Conservation (phyloP, 1,140 invertebrate genomes). For the Bombyx mori region DNA sequence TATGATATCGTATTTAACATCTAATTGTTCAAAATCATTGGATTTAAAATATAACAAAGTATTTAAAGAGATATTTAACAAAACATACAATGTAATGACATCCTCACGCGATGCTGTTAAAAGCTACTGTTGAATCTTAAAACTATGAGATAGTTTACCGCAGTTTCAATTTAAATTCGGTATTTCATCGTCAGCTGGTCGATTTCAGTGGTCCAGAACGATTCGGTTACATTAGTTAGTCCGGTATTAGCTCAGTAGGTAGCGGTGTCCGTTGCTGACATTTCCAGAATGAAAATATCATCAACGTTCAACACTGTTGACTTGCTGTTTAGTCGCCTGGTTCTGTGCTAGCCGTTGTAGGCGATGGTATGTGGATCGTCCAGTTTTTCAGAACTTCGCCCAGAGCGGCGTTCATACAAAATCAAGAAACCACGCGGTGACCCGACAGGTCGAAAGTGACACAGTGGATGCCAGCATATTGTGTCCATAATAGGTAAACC, state of each 20-base stretch:
- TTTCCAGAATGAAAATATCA: constrained; percentile 61
- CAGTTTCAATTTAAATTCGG: background rate
- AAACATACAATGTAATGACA: constrained; percentile 42
- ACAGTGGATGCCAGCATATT: constrained; percentile 62
- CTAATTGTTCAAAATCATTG: background rate
- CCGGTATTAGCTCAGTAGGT: constrained; percentile 42
- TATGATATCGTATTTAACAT: background rate
- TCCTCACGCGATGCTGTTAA: constrained; percentile 47
- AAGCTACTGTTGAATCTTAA: constrained; percentile 23
- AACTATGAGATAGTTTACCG: background rate
- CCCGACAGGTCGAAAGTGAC: constrained; percentile 60
- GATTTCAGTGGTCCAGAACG: constrained; percentile 41
- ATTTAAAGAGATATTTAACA: background rate
- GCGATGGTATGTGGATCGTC: constrained; percentile 71
- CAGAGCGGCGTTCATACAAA: constrained; percentile 59
- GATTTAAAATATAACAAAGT: background rate
- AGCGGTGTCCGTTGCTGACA: constrained; percentile 65
- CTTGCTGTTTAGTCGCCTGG: constrained; percentile 44
- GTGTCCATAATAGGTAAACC: constrained; percentile 64
- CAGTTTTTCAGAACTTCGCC: constrained; percentile 69
- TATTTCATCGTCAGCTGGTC: constrained; percentile 18
- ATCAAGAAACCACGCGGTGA: constrained; percentile 50
- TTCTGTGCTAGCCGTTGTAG: constrained; percentile 64
- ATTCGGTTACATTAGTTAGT: constrained; percentile 34
- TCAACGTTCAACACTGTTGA: constrained; percentile 61